Evolutionary conservation across 2,797 vertebrate species (phyloP).

Genomic region (Corythornis leucogaster): DNA sequence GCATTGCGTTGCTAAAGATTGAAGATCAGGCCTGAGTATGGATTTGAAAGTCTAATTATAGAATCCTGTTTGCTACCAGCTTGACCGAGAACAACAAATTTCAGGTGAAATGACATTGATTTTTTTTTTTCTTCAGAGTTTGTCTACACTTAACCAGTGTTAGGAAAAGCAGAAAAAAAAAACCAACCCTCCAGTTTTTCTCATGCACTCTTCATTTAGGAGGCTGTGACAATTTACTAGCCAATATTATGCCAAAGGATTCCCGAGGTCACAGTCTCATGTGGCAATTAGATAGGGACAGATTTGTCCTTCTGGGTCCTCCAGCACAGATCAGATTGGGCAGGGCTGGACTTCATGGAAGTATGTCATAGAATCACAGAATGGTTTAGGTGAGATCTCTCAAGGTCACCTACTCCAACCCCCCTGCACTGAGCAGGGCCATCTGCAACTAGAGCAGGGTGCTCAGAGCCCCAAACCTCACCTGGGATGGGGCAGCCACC

Average conservation of each 20-base stretch:
- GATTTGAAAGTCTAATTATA: slow-evolving; percentile 65
- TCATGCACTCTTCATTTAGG: rapidly evolving
- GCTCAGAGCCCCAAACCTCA: neutral
- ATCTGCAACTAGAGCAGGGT: neutral
- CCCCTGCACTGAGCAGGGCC: neutral
- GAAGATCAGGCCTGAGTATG: slow-evolving; percentile 44
- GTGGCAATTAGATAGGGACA: neutral
- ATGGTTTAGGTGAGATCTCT: neutral
- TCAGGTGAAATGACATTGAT: slow-evolving; percentile 48
- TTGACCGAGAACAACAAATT: slow-evolving; percentile 42
- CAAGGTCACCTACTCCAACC: neutral
- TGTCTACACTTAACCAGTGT: neutral
- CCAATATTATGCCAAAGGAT: neutral
- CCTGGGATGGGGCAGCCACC: neutral
- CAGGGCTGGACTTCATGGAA: neutral
- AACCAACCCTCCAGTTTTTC: neutral
- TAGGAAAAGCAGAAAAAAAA: neutral
- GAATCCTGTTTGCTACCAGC: slow-evolving; percentile 28
- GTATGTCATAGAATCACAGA: neutral
- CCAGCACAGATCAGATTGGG: neutral
- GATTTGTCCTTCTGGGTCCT: neutral
- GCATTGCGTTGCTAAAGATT: slow-evolving; percentile 41
- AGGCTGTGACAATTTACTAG: neutral
- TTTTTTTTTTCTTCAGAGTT: neutral
- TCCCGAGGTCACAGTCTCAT: neutral